Evolutionary conservation across 2,797 vertebrate species (phyloP).

Genomic region (Sebastolobus altivelis): DNA sequence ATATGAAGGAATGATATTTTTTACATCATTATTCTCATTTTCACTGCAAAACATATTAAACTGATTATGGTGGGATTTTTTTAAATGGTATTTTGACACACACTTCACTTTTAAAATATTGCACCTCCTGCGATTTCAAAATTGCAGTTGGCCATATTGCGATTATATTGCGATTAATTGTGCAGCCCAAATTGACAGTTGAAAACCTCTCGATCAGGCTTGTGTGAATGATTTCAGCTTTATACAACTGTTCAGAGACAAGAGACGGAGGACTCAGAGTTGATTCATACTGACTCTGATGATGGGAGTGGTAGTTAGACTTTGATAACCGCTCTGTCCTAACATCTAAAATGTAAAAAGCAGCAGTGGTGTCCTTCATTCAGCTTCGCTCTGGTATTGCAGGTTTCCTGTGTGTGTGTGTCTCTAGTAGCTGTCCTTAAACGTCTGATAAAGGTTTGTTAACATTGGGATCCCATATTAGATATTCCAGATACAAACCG

Average conservation of each 20-base stretch:
- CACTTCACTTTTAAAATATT: no score
- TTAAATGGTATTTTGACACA: no score
- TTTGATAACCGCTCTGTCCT: conserved; percentile 11
- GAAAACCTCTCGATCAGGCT: not conserved
- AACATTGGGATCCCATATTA: conserved; percentile 74
- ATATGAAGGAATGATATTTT: no score
- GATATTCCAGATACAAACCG: conserved; percentile 26
- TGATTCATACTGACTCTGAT: not conserved
- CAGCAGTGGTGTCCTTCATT: conserved; percentile 1
- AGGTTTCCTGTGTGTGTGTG: conserved; percentile 23
- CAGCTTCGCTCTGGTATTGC: conserved; percentile 2
- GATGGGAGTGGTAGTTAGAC: conserved; percentile 13
- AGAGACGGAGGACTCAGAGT: not conserved
- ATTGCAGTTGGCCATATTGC: no score
- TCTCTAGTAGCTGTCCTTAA: conserved; percentile 25
- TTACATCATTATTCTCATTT: no score
- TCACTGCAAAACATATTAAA: no score
- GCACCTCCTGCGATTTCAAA: no score
- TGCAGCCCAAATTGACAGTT: no score
- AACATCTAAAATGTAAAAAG: conserved; percentile 12
- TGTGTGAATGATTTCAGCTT: conserved; percentile 5
- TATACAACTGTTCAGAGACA: not conserved
- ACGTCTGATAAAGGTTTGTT: conserved; percentile 45
- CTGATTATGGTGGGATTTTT: no score
- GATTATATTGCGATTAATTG: no score